Conservation (phyloP, 2,113 vertebrate genomes). For the Tyrannus savana region DNA sequence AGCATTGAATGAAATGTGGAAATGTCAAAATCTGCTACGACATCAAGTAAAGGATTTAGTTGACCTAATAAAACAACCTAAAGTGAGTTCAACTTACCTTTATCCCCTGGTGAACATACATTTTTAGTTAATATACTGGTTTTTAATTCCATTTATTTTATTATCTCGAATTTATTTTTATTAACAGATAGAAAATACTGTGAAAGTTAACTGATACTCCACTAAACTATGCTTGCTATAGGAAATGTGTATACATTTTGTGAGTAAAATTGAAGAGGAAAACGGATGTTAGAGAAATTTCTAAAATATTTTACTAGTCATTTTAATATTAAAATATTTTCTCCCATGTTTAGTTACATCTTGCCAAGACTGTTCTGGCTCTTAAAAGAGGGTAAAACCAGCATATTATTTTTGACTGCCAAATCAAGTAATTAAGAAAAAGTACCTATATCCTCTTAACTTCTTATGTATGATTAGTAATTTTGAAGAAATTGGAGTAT, state of each 20-base stretch:
- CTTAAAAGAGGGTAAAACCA: not conserved
- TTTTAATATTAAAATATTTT: not conserved
- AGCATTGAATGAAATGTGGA: slow-evolving; percentile 99
- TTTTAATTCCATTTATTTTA: not conserved
- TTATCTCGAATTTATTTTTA: not conserved
- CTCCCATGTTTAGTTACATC: not conserved
- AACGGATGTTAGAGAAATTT: not conserved
- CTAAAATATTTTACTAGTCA: not conserved
- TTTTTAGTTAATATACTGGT: not conserved
- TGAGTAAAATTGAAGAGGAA: not conserved
- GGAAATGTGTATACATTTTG: not conserved
- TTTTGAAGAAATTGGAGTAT: not conserved
- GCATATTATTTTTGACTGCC: not conserved
- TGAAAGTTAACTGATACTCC: not conserved
- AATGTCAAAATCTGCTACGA: slow-evolving; percentile 95
- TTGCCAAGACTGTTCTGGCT: not conserved
- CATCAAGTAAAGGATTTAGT: slow-evolving; percentile 96
- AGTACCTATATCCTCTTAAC: not conserved
- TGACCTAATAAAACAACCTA: slow-evolving; percentile 94
- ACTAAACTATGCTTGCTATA: not conserved
- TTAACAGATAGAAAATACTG: not conserved
- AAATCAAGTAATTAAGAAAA: not conserved
- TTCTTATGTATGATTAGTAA: not conserved
- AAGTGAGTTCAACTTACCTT: slow-evolving; percentile 78
- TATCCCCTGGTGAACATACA: not conserved